Evolutionary conservation across 2,888 invertebrate species (phyloP).

Genomic region (Dugesia japonica): DNA sequence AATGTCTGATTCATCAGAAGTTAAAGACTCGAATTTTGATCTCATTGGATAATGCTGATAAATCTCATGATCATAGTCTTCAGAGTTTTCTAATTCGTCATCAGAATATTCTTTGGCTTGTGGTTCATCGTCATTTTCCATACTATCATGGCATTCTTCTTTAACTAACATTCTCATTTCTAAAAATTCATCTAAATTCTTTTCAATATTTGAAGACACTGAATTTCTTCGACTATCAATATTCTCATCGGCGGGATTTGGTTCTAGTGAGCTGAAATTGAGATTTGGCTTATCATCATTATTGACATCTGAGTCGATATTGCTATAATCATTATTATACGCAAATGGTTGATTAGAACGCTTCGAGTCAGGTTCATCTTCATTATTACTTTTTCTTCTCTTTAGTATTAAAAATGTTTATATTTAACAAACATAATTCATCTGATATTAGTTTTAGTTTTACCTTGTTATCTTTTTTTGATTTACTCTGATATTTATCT

Average conservation of each 20-base stretch:
- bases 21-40: background rate
- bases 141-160: background rate
- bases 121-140: background rate
- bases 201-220: background rate
- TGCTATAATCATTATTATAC: background rate
- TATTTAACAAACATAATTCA: background rate
- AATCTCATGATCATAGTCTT: background rate
- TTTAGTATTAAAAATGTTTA: slow-evolving; percentile 10
- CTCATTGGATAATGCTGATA: background rate
- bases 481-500: slow-evolving; percentile 1
- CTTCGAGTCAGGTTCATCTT: background rate
- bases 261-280: background rate
- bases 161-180: background rate
- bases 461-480: slow-evolving; percentile 11
- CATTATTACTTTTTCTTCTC: slow-evolving; percentile 5
- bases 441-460: background rate
- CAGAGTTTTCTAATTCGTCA: background rate
- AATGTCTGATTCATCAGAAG: background rate
- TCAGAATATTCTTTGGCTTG: background rate
- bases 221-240: background rate
- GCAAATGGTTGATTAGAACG: background rate
- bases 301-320: background rate
- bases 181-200: background rate
- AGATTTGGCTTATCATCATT: background rate
- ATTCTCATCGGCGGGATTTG: background rate